Percentiles rank a stretch among this genome's conserved stretches.
Evolutionary conservation across 2,113 vertebrate species (phyloP).

Genomic region (Oncorhynchus clarkii): DNA sequence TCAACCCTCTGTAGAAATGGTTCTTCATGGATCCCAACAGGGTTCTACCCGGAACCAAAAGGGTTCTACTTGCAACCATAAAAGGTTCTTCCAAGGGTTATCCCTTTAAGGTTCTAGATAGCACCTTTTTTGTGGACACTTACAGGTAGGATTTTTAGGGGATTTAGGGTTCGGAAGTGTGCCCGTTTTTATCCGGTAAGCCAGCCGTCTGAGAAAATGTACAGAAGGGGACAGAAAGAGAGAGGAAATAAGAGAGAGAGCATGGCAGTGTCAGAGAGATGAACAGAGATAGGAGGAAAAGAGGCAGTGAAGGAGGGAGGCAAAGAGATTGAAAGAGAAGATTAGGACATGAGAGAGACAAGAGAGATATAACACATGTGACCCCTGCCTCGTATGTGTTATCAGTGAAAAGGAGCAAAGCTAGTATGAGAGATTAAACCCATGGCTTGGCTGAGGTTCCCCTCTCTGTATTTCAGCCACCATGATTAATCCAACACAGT

Average conservation of each 20-base stretch:
- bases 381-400: not conserved
- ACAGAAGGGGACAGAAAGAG: not conserved
- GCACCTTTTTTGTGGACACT: conserved; percentile 83
- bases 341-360: conserved; percentile 4
- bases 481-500: conserved; percentile 40
- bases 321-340: conserved; percentile 4
- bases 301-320: not conserved
- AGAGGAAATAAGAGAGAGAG: conserved; percentile 26
- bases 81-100: too few relatives aligned
- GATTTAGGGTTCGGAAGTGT: conserved; percentile 81
- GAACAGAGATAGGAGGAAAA: not conserved
- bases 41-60: conserved; percentile 16
- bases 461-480: conserved; percentile 15
- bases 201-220: conserved; percentile 77
- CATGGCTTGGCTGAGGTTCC: not conserved
- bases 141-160: conserved; percentile 82
- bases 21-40: conserved; percentile 5
- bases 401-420: not conserved
- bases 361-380: conserved; percentile 11
- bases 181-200: conserved; percentile 84
- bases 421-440: not conserved
- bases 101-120: conserved; percentile 78
- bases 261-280: not conserved
- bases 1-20: too few relatives aligned
- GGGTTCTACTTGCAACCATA: too few relatives aligned